Percentiles rank a stretch among this genome's conserved stretches.
Conservation (phyloP, 1,140 invertebrate species). For the Onthophagus taurus region DNA sequence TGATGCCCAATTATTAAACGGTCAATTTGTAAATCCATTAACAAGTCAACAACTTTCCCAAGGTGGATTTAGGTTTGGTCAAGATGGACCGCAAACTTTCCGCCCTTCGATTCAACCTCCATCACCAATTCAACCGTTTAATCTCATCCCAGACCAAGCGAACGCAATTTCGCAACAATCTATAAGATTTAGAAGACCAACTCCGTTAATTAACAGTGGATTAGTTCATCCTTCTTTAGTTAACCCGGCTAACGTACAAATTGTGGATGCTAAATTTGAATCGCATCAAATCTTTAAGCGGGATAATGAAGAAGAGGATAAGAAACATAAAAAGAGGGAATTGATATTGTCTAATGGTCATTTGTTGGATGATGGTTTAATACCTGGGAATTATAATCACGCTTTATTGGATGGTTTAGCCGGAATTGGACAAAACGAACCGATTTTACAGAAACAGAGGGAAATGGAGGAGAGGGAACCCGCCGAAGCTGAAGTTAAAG, state of each 20-base stretch:
- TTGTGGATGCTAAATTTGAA: conserved; percentile 42
- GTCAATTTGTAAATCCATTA: conserved; percentile 43
- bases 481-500: conserved; percentile 68
- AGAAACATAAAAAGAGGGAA: conserved; percentile 52
- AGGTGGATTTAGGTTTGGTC: conserved; percentile 19
- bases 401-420: conserved; percentile 51
- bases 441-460: conserved; percentile 45
- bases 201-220: conserved; percentile 16
- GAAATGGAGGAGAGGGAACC: conserved; percentile 58
- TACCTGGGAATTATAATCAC: conserved; percentile 39
- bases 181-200: conserved; percentile 1
- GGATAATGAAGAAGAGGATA: conserved; percentile 35
- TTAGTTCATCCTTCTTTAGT: conserved; percentile 21
- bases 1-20: conserved; percentile 50
- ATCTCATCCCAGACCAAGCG: conserved; percentile 11
- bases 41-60: conserved; percentile 10
- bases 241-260: conserved; percentile 48
- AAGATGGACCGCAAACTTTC: conserved; percentile 19
- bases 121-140: neutral
- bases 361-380: conserved; percentile 51
- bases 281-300: conserved; percentile 46
- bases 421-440: conserved; percentile 52
- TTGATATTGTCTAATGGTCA: conserved; percentile 54
- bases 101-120: conserved; percentile 15
- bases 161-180: conserved; percentile 10